Base-by-base conservation (phyloP, 1,140 invertebrate species). In the Phenacoccus solenopsis region DNA sequence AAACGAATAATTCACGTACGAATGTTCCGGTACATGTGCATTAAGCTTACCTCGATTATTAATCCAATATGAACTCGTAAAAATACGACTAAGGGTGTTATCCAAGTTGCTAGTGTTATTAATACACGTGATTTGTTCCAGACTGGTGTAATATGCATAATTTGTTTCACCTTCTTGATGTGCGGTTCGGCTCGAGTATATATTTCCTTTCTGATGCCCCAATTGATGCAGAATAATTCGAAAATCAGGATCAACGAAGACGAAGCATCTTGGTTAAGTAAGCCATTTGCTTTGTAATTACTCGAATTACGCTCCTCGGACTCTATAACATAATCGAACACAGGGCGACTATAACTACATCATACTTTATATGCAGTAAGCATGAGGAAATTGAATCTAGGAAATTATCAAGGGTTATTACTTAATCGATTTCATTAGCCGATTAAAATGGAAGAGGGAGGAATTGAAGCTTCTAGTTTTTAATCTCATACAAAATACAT, bases 251-350 rank as follows among this genome's bases (percentile, higher is more conserved):
- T 64, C 22, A 20, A 27, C 25, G 10, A 24, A 64, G 59, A 64
- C 22, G 59, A 64, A 25, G 59, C 59, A 1, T 64, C 59, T 24
- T 64, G 59, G 59, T 64, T 64, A 20, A 25, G 59, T 64, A 64
- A 25, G 59, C 9, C n/a, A n/a, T 38, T n/a, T 38, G 32, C 9
- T 38, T 9, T n/a, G 32, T 38, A 38, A n/a, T 9, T 9, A 10
- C n/a, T 9, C n/a, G 9, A n/a, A 38, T 10, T 10, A 38, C n/a
- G n/a, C n/a, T 38, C n/a, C 9, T 38, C 32, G 9, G n/a, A 9
- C 32, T 38, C n/a, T n/a, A 38, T 38, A 38, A 10, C n/a, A 10
- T 38, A 10, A 10, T 38, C n/a, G 32, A 38, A n/a, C 32, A n/a
- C 9, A 38, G 32, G n/a, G n/a, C 9, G n/a, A 38, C 9, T 10